These are phyloP conservation scores for Sebastes ruberrimus DNA, from an alignment of 2,797 vertebrate genomes.

Conservation along the genomic window DNA sequence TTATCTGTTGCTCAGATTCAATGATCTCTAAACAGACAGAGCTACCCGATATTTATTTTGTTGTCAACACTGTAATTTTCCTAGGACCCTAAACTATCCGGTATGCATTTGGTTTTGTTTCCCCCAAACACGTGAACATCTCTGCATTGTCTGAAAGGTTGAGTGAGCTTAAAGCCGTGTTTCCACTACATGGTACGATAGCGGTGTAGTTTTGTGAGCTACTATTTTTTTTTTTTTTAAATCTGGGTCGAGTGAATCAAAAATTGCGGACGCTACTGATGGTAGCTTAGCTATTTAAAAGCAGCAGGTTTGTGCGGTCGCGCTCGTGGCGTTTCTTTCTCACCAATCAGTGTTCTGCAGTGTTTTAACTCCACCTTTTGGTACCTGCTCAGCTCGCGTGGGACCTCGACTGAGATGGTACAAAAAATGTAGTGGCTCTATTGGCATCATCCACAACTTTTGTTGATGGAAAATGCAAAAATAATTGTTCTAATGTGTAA, in stretches of 20 bases:
- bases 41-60: neutral
- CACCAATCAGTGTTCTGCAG: neutral
- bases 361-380: neutral
- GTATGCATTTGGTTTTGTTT: neutral
- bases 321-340: accelerated
- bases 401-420: neutral
- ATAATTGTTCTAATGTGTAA: neutral
- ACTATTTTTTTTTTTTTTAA: neutral
- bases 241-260: accelerated
- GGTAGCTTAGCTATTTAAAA: neutral
- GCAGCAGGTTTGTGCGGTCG: neutral
- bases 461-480: neutral
- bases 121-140: neutral
- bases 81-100: neutral
- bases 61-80: neutral
- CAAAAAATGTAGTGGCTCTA: accelerated
- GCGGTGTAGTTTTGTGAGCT: neutral
- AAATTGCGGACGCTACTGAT: neutral
- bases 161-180: neutral
- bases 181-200: neutral
- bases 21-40: neutral
- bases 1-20: neutral
- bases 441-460: neutral
- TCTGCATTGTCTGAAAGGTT: neutral
- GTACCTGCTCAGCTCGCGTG: too few species aligned